A percentile compares a stretch with the other conserved stretches of the same genome.
Conservation (phyloP, 2,113 vertebrate genomes). For the Aegithalos caudatus region DNA sequence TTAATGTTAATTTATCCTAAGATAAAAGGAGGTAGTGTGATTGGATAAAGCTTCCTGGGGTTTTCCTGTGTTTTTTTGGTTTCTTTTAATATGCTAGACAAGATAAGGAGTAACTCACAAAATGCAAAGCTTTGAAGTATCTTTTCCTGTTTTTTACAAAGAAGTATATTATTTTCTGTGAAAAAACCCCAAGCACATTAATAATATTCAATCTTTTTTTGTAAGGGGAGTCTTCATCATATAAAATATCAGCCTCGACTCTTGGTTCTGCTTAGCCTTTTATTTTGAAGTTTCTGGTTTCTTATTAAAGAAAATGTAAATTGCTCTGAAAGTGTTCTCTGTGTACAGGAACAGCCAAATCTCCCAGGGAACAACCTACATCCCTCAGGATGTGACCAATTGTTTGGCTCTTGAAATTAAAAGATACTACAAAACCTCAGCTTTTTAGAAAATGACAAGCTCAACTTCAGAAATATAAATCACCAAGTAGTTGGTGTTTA, state of each 20-base stretch:
- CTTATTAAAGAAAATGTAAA: conserved; percentile 61
- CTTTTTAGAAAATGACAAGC: conserved; percentile 17
- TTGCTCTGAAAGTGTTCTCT: conserved; percentile 16
- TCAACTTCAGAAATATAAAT: conserved; percentile 15
- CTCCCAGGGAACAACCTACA: conserved; percentile 47
- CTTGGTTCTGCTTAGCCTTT: not conserved
- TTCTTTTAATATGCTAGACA: not conserved
- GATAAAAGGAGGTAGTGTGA: not conserved
- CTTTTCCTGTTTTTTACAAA: not conserved
- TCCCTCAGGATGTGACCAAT: conserved; percentile 61
- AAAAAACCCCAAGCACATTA: not conserved
- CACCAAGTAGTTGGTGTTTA: not conserved
- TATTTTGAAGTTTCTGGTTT: conserved; percentile 39
- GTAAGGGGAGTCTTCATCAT: not conserved
- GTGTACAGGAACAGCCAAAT: conserved; percentile 1
- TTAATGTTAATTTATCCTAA: not conserved
- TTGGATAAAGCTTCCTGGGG: not conserved
- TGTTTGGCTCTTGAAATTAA: conserved; percentile 51
- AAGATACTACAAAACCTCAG: conserved; percentile 1
- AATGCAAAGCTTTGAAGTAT: not conserved
- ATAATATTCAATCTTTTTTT: not conserved
- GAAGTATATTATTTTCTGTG: not conserved
- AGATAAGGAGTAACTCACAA: not conserved
- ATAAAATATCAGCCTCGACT: not conserved
- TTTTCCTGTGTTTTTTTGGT: not conserved